Conservation (phyloP, 2,113 vertebrate genomes). For the Dipodomys ordii region DNA sequence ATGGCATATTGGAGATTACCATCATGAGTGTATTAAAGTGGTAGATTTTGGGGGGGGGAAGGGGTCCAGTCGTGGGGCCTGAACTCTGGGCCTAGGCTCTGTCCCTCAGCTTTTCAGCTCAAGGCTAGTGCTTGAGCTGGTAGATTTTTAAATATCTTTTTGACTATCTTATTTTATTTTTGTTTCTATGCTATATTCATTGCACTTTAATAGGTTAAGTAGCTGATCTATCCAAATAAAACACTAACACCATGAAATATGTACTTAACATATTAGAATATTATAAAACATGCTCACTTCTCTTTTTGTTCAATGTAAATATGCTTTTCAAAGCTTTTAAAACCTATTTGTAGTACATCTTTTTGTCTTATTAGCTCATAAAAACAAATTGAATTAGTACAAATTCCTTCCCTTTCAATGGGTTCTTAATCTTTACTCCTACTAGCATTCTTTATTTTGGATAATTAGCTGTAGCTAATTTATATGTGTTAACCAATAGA, state of each 20-base stretch:
- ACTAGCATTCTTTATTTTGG: neutral
- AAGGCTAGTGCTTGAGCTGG: constrained; percentile 30
- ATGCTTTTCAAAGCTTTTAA: neutral
- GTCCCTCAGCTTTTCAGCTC: too few species aligned
- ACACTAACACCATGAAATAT: neutral
- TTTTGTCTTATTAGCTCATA: neutral
- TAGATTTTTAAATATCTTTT: neutral
- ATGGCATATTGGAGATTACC: constrained; percentile 48
- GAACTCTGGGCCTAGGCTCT: too few species aligned
- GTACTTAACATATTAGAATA: neutral
- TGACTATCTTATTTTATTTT: constrained; percentile 45
- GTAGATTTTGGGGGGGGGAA: too few species aligned
- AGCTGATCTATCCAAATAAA: constrained; percentile 15
- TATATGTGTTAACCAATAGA: constrained; percentile 45
- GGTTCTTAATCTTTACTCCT: constrained; percentile 27
- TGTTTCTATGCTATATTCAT: constrained; percentile 21
- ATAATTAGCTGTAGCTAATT: constrained; percentile 41
- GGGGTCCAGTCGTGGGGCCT: too few species aligned
- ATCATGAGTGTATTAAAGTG: constrained; percentile 58
- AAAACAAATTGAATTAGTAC: neutral
- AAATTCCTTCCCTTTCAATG: neutral
- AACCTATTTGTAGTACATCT: neutral
- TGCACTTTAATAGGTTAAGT: constrained; percentile 1
- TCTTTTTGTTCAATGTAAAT: neutral
- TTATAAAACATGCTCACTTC: neutral